Base-by-base conservation (phyloP, 2,888 invertebrate genomes). In the Pterostichus madidus region DNA sequence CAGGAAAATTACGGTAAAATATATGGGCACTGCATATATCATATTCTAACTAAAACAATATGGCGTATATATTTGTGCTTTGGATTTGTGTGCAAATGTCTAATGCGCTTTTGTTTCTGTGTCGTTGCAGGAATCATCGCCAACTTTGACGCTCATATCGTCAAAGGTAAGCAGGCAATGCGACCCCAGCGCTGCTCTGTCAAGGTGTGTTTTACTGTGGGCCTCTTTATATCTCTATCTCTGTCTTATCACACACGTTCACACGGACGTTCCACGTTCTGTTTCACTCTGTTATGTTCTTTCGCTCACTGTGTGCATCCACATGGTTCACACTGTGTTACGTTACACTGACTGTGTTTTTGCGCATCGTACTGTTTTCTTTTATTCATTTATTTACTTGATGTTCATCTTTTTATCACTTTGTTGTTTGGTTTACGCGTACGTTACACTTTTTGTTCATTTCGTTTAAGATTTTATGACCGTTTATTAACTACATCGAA, bases 141-240 rank as follows among this genome's bases (percentile, higher is more conserved):
- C 94, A 89, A 94, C 94, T 91, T 93, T 94, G 93, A 94, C 94
- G 91, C 92, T 94, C 90, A 93, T 94, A 91, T 94, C 94, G 92
- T 94, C 94, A 90, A 94, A 94, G 94, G 94, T 95, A 93, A 94
- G 94, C 91, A 88, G 88, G 89, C 89, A 89, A 90, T 90, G 90
- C 90, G 90, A 89, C 90, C 90, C 86, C 90, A 90, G 89, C 90
- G 90, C 89, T 90, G 89, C 89, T 89, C 89, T 88, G 88, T 88
- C 90, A 90, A 90, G 90, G 90, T 90, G 90, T 90, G 90, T 90
- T 89, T 89, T 88, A 87, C 86, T 86, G 87, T 87, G 87, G 86
- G 87, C 88, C 83, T 78, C 83, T 84, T 83, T 68, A 64, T 64
- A 59, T 76, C 49, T 83, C 49, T 79, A 32, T 79, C 35, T 76